Percentiles rank a stretch among this genome's conserved stretches.
phyloP scores from a whole-genome alignment of 2,113 vertebrate species.

The Fregetta grallaria region DNA sequence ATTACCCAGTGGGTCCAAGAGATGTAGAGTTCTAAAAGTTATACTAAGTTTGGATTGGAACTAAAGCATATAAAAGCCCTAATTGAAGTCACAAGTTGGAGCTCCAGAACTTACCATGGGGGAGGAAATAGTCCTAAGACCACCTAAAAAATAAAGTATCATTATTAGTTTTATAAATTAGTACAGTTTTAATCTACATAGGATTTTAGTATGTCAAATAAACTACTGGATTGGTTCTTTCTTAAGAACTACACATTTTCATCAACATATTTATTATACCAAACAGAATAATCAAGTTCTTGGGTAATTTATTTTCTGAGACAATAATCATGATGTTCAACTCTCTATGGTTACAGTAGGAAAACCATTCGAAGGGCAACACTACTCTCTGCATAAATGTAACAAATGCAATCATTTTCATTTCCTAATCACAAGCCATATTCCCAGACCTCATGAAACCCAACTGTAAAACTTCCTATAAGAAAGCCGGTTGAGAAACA shows the following conservation, averaged over 20 bases:
- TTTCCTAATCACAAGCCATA: background rate
- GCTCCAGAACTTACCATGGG: conserved; percentile 73
- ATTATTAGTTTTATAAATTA: conserved; percentile 61
- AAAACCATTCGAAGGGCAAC: background rate
- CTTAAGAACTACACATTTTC: background rate
- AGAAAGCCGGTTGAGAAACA: background rate
- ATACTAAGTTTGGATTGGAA: conserved; percentile 51
- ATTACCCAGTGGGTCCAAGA: conserved; percentile 26
- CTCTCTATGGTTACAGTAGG: background rate
- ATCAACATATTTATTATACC: background rate
- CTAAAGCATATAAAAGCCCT: conserved; percentile 59
- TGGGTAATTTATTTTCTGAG: background rate
- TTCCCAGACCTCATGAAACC: background rate
- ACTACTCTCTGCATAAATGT: background rate
- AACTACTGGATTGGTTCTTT: background rate
- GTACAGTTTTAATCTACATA: conserved; percentile 30
- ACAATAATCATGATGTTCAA: background rate
- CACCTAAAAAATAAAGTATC: conserved; percentile 71
- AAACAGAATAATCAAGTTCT: background rate
- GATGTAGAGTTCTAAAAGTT: background rate
- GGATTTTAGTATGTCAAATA: background rate
- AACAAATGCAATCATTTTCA: background rate
- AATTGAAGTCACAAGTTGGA: conserved; percentile 71
- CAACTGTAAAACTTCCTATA: background rate
- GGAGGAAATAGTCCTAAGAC: conserved; percentile 72